Conservation (phyloP, 2,113 vertebrate species). For the Hucho hucho region DNA sequence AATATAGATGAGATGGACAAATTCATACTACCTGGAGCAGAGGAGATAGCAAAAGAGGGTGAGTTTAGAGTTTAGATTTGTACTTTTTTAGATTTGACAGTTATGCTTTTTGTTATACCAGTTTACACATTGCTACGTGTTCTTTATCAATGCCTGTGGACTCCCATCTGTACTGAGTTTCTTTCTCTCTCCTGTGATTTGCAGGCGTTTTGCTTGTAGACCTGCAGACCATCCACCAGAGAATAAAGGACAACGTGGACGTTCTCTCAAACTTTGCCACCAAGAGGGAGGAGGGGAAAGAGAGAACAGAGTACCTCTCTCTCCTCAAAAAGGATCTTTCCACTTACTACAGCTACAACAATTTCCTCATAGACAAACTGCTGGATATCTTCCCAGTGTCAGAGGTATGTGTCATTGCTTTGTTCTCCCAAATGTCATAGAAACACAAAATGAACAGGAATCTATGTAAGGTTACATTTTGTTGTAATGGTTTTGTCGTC, state of each 20-base stretch:
- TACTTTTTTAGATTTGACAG: background rate
- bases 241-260: slow-evolving; percentile 92
- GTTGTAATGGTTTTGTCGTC: background rate
- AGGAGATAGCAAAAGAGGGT: slow-evolving; percentile 85
- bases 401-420: slow-evolving; percentile 74
- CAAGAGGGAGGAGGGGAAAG: slow-evolving; percentile 83
- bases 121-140: too few relatives aligned
- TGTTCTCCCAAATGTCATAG: background rate
- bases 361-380: slow-evolving; percentile 85
- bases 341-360: slow-evolving; percentile 92
- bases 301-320: slow-evolving; percentile 81
- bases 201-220: slow-evolving; percentile 78
- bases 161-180: slow-evolving; percentile 19
- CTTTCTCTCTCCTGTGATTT: slow-evolving; percentile 52
- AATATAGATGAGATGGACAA: slow-evolving; percentile 81
- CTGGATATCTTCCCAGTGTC: slow-evolving; percentile 90
- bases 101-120: too few relatives aligned
- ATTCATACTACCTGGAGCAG: slow-evolving; percentile 80
- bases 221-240: slow-evolving; percentile 84
- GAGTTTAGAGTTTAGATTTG: slow-evolving; percentile 23
- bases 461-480: background rate
- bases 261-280: slow-evolving; percentile 84
- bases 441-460: background rate
- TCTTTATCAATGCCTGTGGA: too few relatives aligned
- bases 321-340: slow-evolving; percentile 86